Evolutionary conservation across 1,140 invertebrate species (phyloP).

Genomic region (Zaprionus tsacasi): DNA sequence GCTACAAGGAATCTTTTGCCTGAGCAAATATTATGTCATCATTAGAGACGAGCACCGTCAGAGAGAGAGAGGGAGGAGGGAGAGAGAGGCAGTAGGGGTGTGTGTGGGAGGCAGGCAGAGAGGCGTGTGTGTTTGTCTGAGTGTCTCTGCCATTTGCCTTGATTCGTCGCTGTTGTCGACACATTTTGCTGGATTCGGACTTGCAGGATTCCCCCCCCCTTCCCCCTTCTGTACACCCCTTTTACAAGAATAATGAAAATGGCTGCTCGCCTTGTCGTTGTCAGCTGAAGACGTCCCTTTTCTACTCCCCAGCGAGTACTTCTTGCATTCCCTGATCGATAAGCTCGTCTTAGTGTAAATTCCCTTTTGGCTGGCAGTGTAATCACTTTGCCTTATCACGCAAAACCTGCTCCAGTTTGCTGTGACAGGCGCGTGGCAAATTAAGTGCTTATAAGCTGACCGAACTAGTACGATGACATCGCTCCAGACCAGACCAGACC

Average conservation of each 20-base stretch:
- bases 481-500: not conserved
- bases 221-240: constrained; percentile 2
- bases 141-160: not conserved
- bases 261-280: constrained; percentile 44
- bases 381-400: constrained; percentile 24
- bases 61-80: too few species aligned
- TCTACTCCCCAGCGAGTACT: not conserved
- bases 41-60: not conserved
- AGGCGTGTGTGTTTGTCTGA: not conserved
- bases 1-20: constrained; percentile 26
- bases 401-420: constrained; percentile 16
- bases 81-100: not conserved
- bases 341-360: constrained; percentile 15
- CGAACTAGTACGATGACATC: constrained; percentile 28
- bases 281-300: constrained; percentile 8
- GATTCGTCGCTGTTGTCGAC: constrained; percentile 17
- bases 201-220: constrained; percentile 29
- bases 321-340: constrained; percentile 30
- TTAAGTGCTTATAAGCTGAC: constrained; percentile 40
- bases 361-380: not conserved
- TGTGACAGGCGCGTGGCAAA: constrained; percentile 30
- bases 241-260: constrained; percentile 74
- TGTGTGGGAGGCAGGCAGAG: not conserved
- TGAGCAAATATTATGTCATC: constrained; percentile 66
- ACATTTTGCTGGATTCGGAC: constrained; percentile 27